Base-by-base conservation (phyloP, 1,140 invertebrate genomes). In the Drosophila rufa region DNA sequence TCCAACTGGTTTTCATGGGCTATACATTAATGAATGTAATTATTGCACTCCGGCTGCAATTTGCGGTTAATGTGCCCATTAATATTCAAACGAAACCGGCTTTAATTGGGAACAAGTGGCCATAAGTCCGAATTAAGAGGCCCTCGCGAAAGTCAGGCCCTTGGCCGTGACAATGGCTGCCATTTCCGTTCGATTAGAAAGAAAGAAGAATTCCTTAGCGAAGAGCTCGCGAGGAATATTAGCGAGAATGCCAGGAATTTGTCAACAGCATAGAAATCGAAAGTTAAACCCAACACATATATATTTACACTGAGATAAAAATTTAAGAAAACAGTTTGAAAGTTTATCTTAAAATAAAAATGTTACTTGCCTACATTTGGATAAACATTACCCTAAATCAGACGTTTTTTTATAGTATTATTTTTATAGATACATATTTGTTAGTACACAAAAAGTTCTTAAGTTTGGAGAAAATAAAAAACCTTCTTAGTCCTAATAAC, bases 181-280 rank as follows among this genome's bases (percentile, higher is more conserved):
- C 61, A 67, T 78, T 78, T 77, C 36, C 33, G 48, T 36, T 55
- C 38, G 11, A n/a, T 46, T 36, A n/a, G 38, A 14, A 53, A 61
- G 30, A 53, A 19, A 22, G 15, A 19, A 45, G 48, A 74, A 78
- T 82, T 55, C 51, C 51, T 22, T 4, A 4, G 61, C 42, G 19
- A 61, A 73, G 57, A 70, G 62, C 57, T 59, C 45, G 56, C 65
- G 60, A 58, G 60, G 58, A 67, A 81, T 75, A 75, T 81, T 67
- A 50, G 38, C 51, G 74, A 68, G 69, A 83, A 89, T 87, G 84
- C 80, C 77, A 89, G 76, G 55, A 74, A 89, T 89, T 80, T 89
- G 67, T 89, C 77, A 87, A 71, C 75, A 50, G 48, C 55, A 30
- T 15, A 38, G 80, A 87, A 87, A 87, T 77, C 84, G 83, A 87